Conservation (phyloP, 92 coral and sea anemone genomes). For the Phymanthus crucifer region DNA sequence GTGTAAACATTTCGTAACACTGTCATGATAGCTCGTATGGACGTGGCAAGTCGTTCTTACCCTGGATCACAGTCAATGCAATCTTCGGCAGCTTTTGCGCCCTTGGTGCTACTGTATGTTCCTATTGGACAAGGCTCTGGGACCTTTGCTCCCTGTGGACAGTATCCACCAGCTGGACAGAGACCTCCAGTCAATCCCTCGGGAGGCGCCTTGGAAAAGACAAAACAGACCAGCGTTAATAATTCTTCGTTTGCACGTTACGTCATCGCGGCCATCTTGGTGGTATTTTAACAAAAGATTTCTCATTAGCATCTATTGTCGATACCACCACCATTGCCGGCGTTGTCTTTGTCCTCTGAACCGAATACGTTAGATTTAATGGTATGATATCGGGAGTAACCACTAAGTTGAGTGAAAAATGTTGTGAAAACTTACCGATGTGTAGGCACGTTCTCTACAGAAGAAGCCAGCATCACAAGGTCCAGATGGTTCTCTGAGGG, state of each 20-base stretch:
- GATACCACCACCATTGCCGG: too few species aligned
- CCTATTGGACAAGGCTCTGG: conserved; percentile 95
- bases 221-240: not conserved
- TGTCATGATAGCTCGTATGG: too few species aligned
- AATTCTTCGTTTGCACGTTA: too few species aligned
- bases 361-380: too few species aligned
- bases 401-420: not conserved
- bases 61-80: conserved; percentile 96
- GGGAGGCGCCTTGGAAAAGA: conserved; percentile 80
- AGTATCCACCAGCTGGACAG: conserved; percentile 96
- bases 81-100: conserved; percentile 95
- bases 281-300: too few species aligned
- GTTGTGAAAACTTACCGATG: conserved; percentile 71
- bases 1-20: too few species aligned
- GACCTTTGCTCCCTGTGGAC: conserved; percentile 91
- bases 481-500: conserved; percentile 78
- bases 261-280: too few species aligned
- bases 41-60: conserved; percentile 20
- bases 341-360: too few species aligned
- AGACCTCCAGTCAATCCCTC: conserved; percentile 97
- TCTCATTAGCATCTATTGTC: too few species aligned
- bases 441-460: conserved; percentile 90
- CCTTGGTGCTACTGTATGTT: conserved; percentile 84
- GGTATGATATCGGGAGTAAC: not conserved
- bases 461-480: conserved; percentile 98